A percentile compares a stretch with the other conserved stretches of the same genome.
These are phyloP conservation scores for Conops quadrifasciatus DNA, from an alignment of 2,888 invertebrate species.

Conservation along the genomic window DNA sequence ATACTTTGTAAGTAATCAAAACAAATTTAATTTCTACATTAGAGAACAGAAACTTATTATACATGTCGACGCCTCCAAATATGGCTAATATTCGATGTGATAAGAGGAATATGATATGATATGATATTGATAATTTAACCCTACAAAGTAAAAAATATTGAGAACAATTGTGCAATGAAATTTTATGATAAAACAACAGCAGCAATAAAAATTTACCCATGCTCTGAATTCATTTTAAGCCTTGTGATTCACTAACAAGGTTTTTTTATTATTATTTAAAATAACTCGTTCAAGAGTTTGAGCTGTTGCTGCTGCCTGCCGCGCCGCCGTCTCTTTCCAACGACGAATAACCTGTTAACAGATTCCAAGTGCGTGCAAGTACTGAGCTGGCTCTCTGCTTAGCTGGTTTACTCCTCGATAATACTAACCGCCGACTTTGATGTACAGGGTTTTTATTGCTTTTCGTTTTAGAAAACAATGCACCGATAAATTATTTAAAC, in stretches of 20 bases:
- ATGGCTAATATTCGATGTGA: too few relatives aligned
- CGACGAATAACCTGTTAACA: slow-evolving; percentile 8
- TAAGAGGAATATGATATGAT: too few relatives aligned
- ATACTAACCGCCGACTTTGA: not conserved
- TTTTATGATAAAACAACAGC: slow-evolving; percentile 10
- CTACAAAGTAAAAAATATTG: not conserved
- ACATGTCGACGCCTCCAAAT: too few relatives aligned
- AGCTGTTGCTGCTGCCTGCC: slow-evolving; percentile 9
- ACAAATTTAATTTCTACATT: too few relatives aligned
- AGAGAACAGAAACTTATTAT: too few relatives aligned
- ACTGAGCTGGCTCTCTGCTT: slow-evolving; percentile 3
- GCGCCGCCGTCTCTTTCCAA: not conserved
- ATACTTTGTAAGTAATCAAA: too few relatives aligned
- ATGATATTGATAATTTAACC: too few relatives aligned
- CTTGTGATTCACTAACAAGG: slow-evolving; percentile 43
- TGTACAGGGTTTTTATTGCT: not conserved
- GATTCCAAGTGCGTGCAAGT: slow-evolving; percentile 18
- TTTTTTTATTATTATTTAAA: slow-evolving; percentile 16
- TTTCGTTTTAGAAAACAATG: too few relatives aligned
- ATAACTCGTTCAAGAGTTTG: slow-evolving; percentile 29
- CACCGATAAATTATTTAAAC: too few relatives aligned
- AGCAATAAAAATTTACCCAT: slow-evolving; percentile 58
- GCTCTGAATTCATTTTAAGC: slow-evolving; percentile 65
- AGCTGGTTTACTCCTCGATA: not conserved
- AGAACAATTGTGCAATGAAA: not conserved